A percentile compares a stretch with the other conserved stretches of the same genome.
Evolutionary conservation across 2,888 invertebrate genomes (phyloP).

Genomic region (Xanthorhoe spadicearia): DNA sequence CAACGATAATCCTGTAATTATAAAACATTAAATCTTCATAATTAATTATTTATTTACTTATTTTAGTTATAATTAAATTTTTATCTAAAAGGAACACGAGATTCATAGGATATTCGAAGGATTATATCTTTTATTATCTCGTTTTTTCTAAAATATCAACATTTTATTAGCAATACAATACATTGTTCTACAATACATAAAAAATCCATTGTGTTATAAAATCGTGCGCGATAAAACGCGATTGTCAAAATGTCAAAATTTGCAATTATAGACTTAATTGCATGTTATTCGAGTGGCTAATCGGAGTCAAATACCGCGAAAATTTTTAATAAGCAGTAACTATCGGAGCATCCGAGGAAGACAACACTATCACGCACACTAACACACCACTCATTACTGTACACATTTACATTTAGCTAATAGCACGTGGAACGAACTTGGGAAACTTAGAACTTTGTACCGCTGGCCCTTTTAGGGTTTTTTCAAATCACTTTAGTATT

Average conservation of each 20-base stretch:
- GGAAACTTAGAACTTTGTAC: constrained; percentile 58
- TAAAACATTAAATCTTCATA: no score
- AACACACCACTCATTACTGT: constrained; percentile 72
- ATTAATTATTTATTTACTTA: no score
- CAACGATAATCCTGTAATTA: no score
- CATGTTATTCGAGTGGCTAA: constrained; percentile 36
- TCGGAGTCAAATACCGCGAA: constrained; percentile 53
- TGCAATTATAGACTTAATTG: constrained; percentile 39
- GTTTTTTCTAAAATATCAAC: no score
- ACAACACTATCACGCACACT: constrained; percentile 72
- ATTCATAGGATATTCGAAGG: no score
- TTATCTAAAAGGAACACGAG: no score
- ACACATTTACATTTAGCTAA: constrained; percentile 81
- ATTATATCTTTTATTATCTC: no score
- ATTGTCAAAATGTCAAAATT: constrained; percentile 36
- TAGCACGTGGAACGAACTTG: constrained; percentile 67
- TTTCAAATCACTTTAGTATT: constrained; percentile 57
- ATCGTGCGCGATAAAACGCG: constrained; percentile 23
- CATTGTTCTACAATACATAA: not conserved
- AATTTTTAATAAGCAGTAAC: constrained; percentile 54
- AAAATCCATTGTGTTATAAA: not conserved
- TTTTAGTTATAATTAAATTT: no score
- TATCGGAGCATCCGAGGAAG: constrained; percentile 58
- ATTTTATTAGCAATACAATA: no score
- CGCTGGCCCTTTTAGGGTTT: constrained; percentile 29